Base-by-base conservation (phyloP, 2,888 invertebrate genomes). In the Epistrophe grossulariae region DNA sequence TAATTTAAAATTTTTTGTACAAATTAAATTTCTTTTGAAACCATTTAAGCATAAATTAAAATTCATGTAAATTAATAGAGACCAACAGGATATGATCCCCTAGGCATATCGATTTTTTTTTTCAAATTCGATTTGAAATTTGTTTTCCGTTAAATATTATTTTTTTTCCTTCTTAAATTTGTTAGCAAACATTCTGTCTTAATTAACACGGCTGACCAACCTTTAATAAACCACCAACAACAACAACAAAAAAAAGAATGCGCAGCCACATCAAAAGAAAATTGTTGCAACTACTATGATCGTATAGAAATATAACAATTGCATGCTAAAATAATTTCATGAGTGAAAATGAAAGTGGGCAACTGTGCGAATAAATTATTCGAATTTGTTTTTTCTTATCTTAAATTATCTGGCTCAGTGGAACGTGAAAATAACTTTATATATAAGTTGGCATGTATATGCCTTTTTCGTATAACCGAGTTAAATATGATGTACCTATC, bases 321-420 rank as follows among this genome's bases (percentile, higher is more conserved):
- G 52, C 70, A 52, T 70, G 70, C 15, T 52, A 6, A 35, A 55
- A 70, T 68, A 73, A 59, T 81, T 81, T 74, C 78, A 59, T 59
- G 15, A 70, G 45, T 70, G 85, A 85, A 85, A 85, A 64, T 24
- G 85, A 85, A 85, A 85, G 85, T 85, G 70, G 57, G 57, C 70
- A 81, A 77, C 64, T 70, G 72, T 59, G 66, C 57, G 38, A 72
- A 52, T 71, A 68, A 78, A 74, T 57, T 24, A 70, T 28, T 77
- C 57, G 43, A 40, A 73, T 35, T 38, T 48, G 19, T 35, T 9
- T n/a, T 71, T 74, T 70, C 19, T 68, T 62, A 24, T 77, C 43
- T 55, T 15, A 24, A 13, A 85, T 85, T 85, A 81, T 79, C 11
- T 80, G 68, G 72, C 80, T 81, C 84, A 84, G 77, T 84, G 85